Evolutionary conservation across 2,888 invertebrate species (phyloP).

Genomic region (Strigamia transsilvanica): DNA sequence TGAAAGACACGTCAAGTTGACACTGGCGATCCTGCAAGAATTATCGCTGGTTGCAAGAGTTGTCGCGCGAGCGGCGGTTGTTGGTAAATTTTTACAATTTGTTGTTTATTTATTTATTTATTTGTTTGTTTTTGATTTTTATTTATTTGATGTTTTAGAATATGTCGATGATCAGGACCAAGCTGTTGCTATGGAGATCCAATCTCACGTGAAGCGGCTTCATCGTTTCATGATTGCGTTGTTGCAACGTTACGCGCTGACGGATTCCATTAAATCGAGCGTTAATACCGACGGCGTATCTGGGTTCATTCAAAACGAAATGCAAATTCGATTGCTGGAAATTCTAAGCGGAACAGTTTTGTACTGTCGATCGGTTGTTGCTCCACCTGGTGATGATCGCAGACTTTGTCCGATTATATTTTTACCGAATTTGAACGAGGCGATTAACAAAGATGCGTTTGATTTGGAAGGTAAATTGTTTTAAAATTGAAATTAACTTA

Average conservation of each 20-base stretch:
- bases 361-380: conserved; percentile 4
- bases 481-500: background rate
- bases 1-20: conserved; percentile 73
- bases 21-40: conserved; percentile 75
- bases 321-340: conserved; percentile 20
- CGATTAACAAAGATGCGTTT: conserved; percentile 12
- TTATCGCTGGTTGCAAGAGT: conserved; percentile 80
- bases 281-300: background rate
- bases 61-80: conserved; percentile 72
- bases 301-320: conserved; percentile 22
- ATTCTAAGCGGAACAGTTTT: background rate
- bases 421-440: conserved; percentile 41
- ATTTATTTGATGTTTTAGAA: background rate
- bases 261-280: conserved; percentile 60
- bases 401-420: conserved; percentile 21
- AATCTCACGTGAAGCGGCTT: conserved; percentile 69
- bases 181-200: conserved; percentile 61
- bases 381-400: background rate
- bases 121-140: background rate
- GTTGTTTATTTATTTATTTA: background rate
- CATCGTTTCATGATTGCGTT: conserved; percentile 79
- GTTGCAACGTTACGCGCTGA: conserved; percentile 74
- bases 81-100: conserved; percentile 58
- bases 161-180: conserved; percentile 56
- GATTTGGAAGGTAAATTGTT: conserved; percentile 17